These are phyloP conservation scores for Xerus inauris DNA, from an alignment of 2,113 vertebrate species.

Conservation along the genomic window DNA sequence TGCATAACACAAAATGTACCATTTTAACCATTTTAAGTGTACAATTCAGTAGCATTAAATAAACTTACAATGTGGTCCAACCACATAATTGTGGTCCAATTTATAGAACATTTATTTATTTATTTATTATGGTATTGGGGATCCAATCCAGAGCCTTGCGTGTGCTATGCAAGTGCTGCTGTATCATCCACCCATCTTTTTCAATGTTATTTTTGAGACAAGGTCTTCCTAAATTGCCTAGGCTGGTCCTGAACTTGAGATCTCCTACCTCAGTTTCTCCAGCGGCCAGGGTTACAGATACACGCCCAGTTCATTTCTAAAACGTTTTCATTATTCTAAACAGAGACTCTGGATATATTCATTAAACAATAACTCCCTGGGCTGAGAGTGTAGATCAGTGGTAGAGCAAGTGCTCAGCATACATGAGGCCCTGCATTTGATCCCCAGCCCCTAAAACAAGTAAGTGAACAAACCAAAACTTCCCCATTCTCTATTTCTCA, in stretches of 20 bases:
- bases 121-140: neutral
- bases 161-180: neutral
- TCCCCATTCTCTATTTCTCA: neutral
- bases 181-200: neutral
- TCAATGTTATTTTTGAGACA: neutral
- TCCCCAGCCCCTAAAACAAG: neutral
- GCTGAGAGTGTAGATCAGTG: neutral
- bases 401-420: neutral
- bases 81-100: no score
- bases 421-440: neutral
- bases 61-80: neutral
- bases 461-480: neutral
- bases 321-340: neutral
- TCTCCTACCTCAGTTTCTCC: neutral
- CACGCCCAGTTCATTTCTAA: neutral
- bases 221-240: neutral
- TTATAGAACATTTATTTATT: neutral
- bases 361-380: neutral
- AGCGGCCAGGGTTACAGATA: neutral
- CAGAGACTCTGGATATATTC: neutral
- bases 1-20: neutral
- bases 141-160: neutral
- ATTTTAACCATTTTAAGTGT: neutral
- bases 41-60: neutral
- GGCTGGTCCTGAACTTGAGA: neutral